Evolutionary conservation across 2,113 vertebrate genomes (phyloP).

Genomic region (Hydrochoerus hydrochaeris): DNA sequence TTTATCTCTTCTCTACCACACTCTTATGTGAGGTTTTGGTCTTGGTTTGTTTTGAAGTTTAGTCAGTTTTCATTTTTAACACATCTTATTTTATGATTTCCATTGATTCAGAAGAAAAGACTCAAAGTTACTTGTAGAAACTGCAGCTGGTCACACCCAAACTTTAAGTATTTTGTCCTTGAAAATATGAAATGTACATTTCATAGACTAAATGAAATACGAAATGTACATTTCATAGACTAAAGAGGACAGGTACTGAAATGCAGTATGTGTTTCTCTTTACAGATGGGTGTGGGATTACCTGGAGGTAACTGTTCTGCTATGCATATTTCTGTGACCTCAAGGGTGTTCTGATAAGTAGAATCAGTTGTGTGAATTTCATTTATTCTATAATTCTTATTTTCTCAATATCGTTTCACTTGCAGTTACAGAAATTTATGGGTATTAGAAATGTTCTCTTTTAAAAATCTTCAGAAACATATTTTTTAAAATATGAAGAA

Average conservation of each 20-base stretch:
- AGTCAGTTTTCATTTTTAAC: slow-evolving; percentile 58
- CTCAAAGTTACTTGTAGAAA: slow-evolving; percentile 48
- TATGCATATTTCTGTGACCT: neutral
- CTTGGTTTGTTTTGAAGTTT: slow-evolving; percentile 46
- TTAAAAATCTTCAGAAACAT: slow-evolving; percentile 33
- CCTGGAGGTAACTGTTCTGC: neutral
- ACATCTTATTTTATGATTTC: slow-evolving; percentile 15
- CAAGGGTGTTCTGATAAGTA: slow-evolving; percentile 49
- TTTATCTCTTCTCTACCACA: neutral
- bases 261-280: neutral
- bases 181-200: neutral
- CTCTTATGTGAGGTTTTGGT: neutral
- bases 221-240: neutral
- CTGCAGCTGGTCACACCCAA: neutral
- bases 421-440: slow-evolving; percentile 38
- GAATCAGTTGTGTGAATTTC: slow-evolving; percentile 48
- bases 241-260: neutral
- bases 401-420: slow-evolving; percentile 56
- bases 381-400: slow-evolving; percentile 55
- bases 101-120: slow-evolving; percentile 16
- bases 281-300: neutral
- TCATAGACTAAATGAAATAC: neutral
- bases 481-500: neutral
- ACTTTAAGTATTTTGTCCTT: slow-evolving; percentile 11
- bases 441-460: slow-evolving; percentile 42